Evolutionary conservation across 2,888 invertebrate genomes (phyloP).

Genomic region (Globia sparganii): DNA sequence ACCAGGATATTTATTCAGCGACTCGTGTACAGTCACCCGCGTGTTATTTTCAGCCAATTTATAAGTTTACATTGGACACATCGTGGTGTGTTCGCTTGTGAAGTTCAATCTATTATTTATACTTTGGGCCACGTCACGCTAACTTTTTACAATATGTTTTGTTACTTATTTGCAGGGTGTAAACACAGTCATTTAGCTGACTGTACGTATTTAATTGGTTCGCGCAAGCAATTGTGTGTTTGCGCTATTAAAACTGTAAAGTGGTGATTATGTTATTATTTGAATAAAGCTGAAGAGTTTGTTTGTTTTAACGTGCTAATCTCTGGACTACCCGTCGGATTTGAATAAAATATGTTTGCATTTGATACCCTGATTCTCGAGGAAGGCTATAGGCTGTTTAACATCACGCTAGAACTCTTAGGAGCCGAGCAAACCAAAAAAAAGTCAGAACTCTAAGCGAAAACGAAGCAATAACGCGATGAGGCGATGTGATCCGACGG

Average conservation of each 20-base stretch:
- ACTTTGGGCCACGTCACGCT: slow-evolving; percentile 52
- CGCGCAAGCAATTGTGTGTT: slow-evolving; percentile 50
- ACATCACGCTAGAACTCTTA: too few relatives aligned
- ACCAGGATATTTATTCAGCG: slow-evolving; percentile 58
- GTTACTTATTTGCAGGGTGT: slow-evolving; percentile 50
- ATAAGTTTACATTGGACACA: slow-evolving; percentile 72
- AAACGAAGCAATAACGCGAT: too few relatives aligned
- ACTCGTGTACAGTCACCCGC: slow-evolving; percentile 58
- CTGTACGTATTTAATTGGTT: slow-evolving; percentile 63
- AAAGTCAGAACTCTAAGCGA: too few relatives aligned
- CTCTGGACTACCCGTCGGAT: too few relatives aligned
- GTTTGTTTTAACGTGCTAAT: too few relatives aligned
- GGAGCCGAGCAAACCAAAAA: too few relatives aligned
- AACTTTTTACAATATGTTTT: slow-evolving; percentile 58
- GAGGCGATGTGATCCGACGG: too few relatives aligned
- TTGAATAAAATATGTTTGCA: too few relatives aligned
- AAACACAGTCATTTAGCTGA: slow-evolving; percentile 63
- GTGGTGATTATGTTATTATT: slow-evolving; percentile 20
- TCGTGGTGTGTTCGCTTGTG: slow-evolving; percentile 51
- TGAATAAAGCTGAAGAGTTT: too few relatives aligned
- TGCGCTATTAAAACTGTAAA: slow-evolving; percentile 43
- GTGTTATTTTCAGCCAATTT: slow-evolving; percentile 78
- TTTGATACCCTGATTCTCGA: too few relatives aligned
- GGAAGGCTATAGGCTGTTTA: too few relatives aligned
- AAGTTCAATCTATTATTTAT: slow-evolving; percentile 63